Conservation (phyloP, 2,113 vertebrate genomes). For the Saccopteryx leptura region DNA sequence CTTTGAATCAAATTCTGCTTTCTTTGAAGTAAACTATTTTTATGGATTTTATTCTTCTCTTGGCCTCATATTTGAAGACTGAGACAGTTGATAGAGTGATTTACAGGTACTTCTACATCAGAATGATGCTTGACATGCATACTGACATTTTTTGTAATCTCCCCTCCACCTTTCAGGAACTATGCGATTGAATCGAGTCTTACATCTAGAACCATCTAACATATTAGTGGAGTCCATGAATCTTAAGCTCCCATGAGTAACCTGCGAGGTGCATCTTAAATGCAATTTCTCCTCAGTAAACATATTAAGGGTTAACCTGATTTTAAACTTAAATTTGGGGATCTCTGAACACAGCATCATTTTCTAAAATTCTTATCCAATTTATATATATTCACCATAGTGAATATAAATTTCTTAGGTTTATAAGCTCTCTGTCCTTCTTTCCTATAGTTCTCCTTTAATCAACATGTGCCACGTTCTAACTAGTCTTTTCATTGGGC, state of each 20-base stretch:
- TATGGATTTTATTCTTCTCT: background rate
- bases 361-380: background rate
- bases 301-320: background rate
- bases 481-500: background rate
- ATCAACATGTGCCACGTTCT: background rate
- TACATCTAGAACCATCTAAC: conserved; percentile 18
- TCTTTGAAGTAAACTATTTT: conserved; percentile 1
- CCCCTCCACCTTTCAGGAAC: background rate
- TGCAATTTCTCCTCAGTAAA: background rate
- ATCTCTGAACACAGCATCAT: background rate
- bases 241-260: background rate
- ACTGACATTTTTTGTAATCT: conserved; percentile 5
- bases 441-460: background rate
- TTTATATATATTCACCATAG: background rate
- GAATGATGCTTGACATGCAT: background rate
- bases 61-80: background rate
- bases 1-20: conserved; percentile 3
- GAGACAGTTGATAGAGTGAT: background rate
- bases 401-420: background rate
- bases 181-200: background rate
- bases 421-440: background rate
- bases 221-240: background rate
- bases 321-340: background rate
- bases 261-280: background rate
- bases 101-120: background rate